Evolutionary conservation across 2,113 vertebrate genomes (phyloP), one percentile per base, ranked within the genome.

Genomic region (Cochlearius cochlearius): DNA sequence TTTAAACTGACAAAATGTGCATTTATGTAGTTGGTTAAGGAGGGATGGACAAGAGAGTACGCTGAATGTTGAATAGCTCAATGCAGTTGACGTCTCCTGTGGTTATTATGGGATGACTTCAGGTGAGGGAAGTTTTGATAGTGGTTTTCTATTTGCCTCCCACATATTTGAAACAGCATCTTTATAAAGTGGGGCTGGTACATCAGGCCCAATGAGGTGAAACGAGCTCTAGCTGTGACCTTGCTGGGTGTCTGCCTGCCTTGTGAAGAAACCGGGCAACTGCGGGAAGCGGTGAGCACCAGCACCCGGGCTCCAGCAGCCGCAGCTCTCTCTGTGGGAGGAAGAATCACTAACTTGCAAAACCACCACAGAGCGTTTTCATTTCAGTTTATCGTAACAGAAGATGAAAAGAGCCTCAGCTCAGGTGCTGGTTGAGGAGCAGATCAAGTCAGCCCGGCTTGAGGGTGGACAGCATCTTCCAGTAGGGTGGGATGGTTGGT

Each of bases 241-340:
- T 34, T 77, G 27, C 71, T 23, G 34, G 17, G 15, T 52, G 30
- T 56, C 64, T 73, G 38, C 58, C 26, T 38, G 32, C 36, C 41
- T 59, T 32, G 22, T 7, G 53, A 30, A 16, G 34, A 63, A 67
- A 39, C 29, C 2, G 12, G 66, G 29, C 7, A 15, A 30, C 77
- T 21, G n/a, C 0, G 1, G 23, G 17, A 55, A 43, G 23, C 10
- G 1, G 36, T 1, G 1, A 26, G 22, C 12, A 5, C 34, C 53
- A 14, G 41, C 53, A n/a, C 11, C 20, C 12, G 13, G 15, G 30
- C n/a, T 55, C n/a, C 22, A 55, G 83, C 23, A 66, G 74, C 55
- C 2, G 0, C 36, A 17, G 49, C 11, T 21, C 4, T 4, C 58
- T 41, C 34, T 10, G 0, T 7, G 11, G 14, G 5, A 23, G 25